Evolutionary conservation across 1,140 invertebrate species (phyloP).

Genomic region (Aporrectodea caliginosa): DNA sequence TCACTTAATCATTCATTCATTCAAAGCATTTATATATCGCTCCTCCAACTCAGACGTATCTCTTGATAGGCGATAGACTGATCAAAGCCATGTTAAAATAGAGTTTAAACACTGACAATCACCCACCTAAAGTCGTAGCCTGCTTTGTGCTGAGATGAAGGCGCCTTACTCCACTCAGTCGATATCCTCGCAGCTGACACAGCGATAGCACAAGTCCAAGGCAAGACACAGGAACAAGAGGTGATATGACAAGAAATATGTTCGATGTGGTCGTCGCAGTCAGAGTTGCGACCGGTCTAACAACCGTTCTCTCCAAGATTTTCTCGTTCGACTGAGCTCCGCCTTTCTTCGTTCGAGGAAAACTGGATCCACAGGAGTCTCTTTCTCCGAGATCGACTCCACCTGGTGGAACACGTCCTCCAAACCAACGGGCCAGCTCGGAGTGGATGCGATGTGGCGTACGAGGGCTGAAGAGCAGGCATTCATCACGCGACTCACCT

Average conservation of each 20-base stretch:
- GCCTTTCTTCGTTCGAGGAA: conserved; percentile 16
- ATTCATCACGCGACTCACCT: conserved; percentile 42
- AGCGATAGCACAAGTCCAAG: conserved; percentile 45
- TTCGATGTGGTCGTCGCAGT: conserved; percentile 44
- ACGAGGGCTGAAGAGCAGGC: conserved; percentile 46
- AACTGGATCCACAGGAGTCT: not conserved
- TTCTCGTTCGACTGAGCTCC: not conserved
- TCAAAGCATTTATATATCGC: too few species aligned
- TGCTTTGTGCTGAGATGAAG: conserved; percentile 40
- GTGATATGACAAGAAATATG: conserved; percentile 46
- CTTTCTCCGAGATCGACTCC: conserved; percentile 29
- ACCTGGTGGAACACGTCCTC: conserved; percentile 44
- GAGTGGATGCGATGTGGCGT: conserved; percentile 40
- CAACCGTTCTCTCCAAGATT: conserved; percentile 15
- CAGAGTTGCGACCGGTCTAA: conserved; percentile 43
- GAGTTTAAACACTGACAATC: too few species aligned
- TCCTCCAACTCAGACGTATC: too few species aligned
- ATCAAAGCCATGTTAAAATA: too few species aligned
- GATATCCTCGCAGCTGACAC: conserved; percentile 46
- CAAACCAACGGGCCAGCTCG: conserved; percentile 49
- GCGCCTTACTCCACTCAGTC: conserved; percentile 43
- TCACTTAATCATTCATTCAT: too few species aligned
- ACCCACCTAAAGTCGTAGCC: conserved; percentile 43
- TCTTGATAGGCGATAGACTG: too few species aligned
- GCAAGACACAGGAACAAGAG: conserved; percentile 41